Evolutionary conservation across 2,797 vertebrate genomes (phyloP).

Genomic region (Carcharodon carcharias): DNA sequence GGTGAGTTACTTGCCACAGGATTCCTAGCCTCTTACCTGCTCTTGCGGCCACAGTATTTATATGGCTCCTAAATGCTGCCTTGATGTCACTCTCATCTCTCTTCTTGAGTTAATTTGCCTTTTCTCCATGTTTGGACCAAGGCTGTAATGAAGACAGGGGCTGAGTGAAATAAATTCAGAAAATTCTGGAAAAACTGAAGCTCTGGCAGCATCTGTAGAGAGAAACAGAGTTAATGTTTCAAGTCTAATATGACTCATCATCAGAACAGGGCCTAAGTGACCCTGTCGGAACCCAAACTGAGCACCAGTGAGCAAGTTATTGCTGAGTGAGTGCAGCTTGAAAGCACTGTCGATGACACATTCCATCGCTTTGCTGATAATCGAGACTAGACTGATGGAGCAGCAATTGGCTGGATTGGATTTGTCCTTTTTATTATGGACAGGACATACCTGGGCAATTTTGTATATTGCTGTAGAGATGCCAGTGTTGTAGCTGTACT

Average conservation of each 20-base stretch:
- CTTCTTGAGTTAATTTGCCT: not conserved
- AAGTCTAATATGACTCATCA: too few relatives aligned
- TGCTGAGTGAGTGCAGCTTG: not conserved
- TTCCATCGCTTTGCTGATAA: not conserved
- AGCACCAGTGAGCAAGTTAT: not conserved
- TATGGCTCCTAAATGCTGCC: too few relatives aligned
- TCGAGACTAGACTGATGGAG: too few relatives aligned
- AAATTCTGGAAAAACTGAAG: too few relatives aligned
- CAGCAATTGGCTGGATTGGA: not conserved
- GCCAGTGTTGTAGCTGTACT: not conserved
- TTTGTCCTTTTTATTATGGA: not conserved
- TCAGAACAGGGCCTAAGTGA: too few relatives aligned
- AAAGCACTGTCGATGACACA: too few relatives aligned
- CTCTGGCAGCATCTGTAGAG: too few relatives aligned
- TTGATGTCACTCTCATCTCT: not conserved
- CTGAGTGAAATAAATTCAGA: too few relatives aligned
- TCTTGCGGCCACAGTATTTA: not conserved
- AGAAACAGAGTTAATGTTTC: too few relatives aligned
- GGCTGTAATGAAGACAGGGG: too few relatives aligned
- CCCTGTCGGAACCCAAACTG: not conserved
- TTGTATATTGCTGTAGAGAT: not conserved
- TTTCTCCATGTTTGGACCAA: not conserved
- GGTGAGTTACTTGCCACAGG: not conserved
- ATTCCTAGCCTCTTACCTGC: too few relatives aligned
- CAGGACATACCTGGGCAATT: not conserved